A percentile compares a stretch with the other conserved stretches of the same genome.
Conservation (phyloP, 2,113 vertebrate species). For the Plecotus auritus region DNA sequence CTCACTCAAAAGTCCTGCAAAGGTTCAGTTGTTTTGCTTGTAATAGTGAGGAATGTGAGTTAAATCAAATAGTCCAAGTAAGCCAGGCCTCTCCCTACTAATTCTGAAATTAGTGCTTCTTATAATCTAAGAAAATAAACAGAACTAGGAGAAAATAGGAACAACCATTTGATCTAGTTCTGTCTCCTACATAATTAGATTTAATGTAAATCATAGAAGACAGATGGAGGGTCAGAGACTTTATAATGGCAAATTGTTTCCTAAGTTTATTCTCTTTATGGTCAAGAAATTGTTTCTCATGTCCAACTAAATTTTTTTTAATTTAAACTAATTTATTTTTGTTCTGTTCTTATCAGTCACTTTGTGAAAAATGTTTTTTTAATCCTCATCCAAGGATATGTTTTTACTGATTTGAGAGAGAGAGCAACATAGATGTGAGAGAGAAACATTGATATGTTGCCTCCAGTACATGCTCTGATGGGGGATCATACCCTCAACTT, state of each 20-base stretch:
- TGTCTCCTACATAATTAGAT: background rate
- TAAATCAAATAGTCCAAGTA: background rate
- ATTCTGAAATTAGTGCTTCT: constrained; percentile 2
- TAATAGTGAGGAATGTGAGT: background rate
- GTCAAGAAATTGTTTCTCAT: constrained; percentile 8
- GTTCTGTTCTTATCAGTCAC: background rate
- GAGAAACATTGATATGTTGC: background rate
- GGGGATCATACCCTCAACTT: background rate
- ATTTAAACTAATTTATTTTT: constrained; percentile 19
- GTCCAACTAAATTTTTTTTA: background rate
- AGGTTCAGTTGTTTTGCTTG: background rate
- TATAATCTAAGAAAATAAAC: background rate
- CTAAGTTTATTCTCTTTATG: background rate
- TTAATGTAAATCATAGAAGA: background rate
- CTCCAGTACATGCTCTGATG: background rate
- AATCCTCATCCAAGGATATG: background rate
- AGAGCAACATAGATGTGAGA: background rate
- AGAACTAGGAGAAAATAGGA: background rate
- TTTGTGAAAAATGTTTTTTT: background rate
- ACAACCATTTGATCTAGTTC: background rate
- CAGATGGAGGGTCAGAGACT: background rate
- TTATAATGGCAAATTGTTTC: background rate
- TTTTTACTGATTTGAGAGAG: background rate
- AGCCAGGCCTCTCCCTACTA: background rate
- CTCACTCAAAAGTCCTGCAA: background rate